Percentiles rank a stretch among this genome's conserved stretches.
These are phyloP conservation scores for Conops quadrifasciatus DNA, from an alignment of 2,888 invertebrate genomes.

Conservation along the genomic window DNA sequence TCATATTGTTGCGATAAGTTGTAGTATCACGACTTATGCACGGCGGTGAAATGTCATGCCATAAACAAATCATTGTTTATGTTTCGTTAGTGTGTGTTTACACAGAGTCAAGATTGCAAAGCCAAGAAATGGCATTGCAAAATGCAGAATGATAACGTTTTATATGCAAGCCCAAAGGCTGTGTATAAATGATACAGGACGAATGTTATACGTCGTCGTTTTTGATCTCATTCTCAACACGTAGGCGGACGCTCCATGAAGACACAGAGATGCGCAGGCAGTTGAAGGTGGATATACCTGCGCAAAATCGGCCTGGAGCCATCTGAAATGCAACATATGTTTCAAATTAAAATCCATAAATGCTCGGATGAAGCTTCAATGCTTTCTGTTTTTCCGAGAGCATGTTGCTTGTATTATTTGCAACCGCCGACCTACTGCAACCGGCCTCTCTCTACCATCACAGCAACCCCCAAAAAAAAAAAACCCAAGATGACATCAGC, in stretches of 20 bases:
- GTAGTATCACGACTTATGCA: too few species aligned
- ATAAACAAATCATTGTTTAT: too few species aligned
- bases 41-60: too few species aligned
- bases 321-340: constrained; percentile 18
- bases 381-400: too few species aligned
- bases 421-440: too few species aligned
- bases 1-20: not conserved
- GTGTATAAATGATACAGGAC: not conserved
- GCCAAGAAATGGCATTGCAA: not conserved
- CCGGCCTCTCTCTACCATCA: too few species aligned
- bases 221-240: not conserved
- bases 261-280: not conserved
- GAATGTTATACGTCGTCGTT: not conserved
- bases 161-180: not conserved
- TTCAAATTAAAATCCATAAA: not conserved
- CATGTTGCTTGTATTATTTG: too few species aligned
- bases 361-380: not conserved
- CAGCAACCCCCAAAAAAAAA: too few species aligned
- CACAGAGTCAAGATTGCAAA: not conserved
- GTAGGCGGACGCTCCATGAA: not conserved
- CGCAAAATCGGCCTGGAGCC: constrained; percentile 4
- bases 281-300: not conserved
- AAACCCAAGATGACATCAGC: too few species aligned
- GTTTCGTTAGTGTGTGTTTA: too few species aligned
- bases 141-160: too few species aligned